A percentile compares a stretch with the other conserved stretches of the same genome.
phyloP scores from a whole-genome alignment of 35 echinoderm and acorn worm species.

The Eucidaris tribuloides region DNA sequence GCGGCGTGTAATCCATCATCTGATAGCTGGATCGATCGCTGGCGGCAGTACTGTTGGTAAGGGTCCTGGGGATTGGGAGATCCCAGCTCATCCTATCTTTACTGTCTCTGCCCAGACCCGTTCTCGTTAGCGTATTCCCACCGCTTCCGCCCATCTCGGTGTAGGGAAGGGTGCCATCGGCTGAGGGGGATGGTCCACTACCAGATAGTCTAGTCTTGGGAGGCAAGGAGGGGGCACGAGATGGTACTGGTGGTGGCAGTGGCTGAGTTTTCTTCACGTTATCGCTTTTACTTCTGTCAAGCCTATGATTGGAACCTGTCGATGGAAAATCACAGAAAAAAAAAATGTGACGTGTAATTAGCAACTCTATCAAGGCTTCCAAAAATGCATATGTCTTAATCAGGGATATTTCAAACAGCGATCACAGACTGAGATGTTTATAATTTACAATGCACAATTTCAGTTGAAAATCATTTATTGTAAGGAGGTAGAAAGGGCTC shows the following conservation, averaged over 20 bases:
- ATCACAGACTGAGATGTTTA: too few relatives aligned
- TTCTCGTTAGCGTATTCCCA: neutral
- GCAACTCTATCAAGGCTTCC: too few relatives aligned
- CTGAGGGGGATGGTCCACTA: neutral
- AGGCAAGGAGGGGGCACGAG: constrained; percentile 6
- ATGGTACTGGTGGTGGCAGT: neutral
- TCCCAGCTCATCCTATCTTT: constrained; percentile 13
- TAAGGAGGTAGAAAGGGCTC: too few relatives aligned
- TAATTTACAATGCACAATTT: too few relatives aligned
- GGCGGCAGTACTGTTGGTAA: constrained; percentile 1
- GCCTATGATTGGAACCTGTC: neutral
- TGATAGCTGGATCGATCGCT: constrained; percentile 13
- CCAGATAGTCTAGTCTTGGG: neutral
- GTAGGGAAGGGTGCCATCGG: neutral
- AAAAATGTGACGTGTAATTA: too few relatives aligned
- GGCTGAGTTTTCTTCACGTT: neutral
- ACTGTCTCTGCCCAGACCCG: constrained; percentile 1
- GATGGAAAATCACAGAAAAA: too few relatives aligned
- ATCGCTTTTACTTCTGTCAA: constrained; percentile 8
- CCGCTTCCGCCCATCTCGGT: constrained; percentile 3
- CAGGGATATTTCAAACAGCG: too few relatives aligned
- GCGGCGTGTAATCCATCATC: constrained; percentile 5
- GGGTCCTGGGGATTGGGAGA: neutral
- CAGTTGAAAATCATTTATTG: too few relatives aligned
- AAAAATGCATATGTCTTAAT: too few relatives aligned